Percentiles rank a stretch among this genome's conserved stretches.
Evolutionary conservation across 1,140 invertebrate genomes (phyloP).

Genomic region (Dufourea novaeangliae): DNA sequence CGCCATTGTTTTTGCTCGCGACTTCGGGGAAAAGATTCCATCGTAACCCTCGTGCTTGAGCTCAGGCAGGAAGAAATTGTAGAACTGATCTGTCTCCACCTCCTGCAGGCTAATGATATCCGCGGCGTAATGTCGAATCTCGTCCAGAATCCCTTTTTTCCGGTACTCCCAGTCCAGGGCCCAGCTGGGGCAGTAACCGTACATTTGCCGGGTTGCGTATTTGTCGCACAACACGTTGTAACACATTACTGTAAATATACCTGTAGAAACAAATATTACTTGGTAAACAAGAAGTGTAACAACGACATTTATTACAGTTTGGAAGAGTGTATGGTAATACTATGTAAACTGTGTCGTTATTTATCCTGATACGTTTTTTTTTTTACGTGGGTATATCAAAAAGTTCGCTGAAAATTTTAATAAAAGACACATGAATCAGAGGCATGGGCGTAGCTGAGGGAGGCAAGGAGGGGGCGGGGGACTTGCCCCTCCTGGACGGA

Average conservation of each 20-base stretch:
- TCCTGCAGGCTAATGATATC: constrained; percentile 99
- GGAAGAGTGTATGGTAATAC: no score
- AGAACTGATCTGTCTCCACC: constrained; percentile 99
- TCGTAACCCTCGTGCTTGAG: constrained; percentile 96
- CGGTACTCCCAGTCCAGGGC: constrained; percentile 99
- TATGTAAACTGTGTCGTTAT: no score
- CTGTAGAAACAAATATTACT: no score
- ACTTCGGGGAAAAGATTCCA: constrained; percentile 99
- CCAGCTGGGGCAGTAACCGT: constrained; percentile 98
- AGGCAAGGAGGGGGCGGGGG: no score
- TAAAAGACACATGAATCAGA: no score
- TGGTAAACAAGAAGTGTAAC: no score
- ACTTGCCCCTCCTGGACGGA: no score
- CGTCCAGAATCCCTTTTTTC: constrained; percentile 98
- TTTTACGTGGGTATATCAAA: no score
- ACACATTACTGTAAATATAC: constrained; percentile 99
- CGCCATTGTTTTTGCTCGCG: constrained; percentile 98
- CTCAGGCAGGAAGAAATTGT: constrained; percentile 97
- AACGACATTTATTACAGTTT: no score
- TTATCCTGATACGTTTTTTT: no score
- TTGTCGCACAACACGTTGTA: constrained; percentile 99
- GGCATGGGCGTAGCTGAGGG: no score
- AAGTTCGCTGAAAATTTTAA: no score
- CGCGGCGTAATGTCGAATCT: constrained; percentile 97
- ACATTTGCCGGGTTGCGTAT: constrained; percentile 98